Evolutionary conservation across 2,113 vertebrate species (phyloP).

Genomic region (Corythornis cristatus): DNA sequence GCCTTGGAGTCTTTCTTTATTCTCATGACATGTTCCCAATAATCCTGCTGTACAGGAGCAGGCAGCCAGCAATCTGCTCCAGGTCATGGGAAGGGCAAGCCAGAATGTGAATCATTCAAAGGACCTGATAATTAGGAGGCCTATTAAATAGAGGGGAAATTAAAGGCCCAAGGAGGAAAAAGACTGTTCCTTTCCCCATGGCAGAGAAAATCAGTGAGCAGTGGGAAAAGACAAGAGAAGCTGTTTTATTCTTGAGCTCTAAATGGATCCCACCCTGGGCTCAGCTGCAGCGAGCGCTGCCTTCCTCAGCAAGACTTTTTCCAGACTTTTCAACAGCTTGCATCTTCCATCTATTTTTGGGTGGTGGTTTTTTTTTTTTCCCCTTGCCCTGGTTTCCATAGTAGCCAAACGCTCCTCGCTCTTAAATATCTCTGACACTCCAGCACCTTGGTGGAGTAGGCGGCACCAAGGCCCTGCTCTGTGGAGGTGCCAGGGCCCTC

Average conservation of each 20-base stretch:
- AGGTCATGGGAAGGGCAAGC: conserved; percentile 9
- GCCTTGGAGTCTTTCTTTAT: background rate
- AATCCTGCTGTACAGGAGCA: background rate
- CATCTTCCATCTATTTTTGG: conserved; percentile 52
- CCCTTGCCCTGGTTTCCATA: conserved; percentile 67
- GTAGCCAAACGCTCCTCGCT: conserved; percentile 45
- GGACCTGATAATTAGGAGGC: background rate
- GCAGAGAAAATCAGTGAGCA: background rate
- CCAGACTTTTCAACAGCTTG: conserved; percentile 47
- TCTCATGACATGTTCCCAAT: background rate
- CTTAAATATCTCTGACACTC: conserved; percentile 56
- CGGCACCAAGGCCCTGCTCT: conserved; percentile 3
- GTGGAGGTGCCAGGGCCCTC: background rate
- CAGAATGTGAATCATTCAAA: background rate
- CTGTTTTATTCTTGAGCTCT: background rate
- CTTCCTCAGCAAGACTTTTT: conserved; percentile 36
- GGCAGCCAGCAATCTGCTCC: background rate
- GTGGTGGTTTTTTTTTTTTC: background rate
- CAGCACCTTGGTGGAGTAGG: conserved; percentile 53
- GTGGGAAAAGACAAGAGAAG: background rate
- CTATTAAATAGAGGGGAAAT: conserved; percentile 19
- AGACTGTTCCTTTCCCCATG: background rate
- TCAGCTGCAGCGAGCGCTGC: conserved; percentile 28
- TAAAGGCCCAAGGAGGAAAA: background rate
- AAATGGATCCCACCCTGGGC: conserved; percentile 17